Conservation (phyloP, 2,113 vertebrate species). For the Xenus cinereus region DNA sequence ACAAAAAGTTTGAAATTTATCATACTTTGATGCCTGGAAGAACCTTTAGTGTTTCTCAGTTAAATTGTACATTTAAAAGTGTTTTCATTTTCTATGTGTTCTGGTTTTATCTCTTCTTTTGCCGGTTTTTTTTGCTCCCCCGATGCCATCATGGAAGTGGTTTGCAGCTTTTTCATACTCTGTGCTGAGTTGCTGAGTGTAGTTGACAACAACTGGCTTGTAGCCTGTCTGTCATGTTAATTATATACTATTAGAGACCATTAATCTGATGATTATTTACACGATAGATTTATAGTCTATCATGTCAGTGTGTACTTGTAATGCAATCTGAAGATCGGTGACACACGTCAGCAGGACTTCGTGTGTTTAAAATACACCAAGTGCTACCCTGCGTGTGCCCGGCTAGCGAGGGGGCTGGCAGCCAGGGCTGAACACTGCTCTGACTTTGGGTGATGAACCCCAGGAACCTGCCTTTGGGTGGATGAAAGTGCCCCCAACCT, state of each 20-base stretch:
- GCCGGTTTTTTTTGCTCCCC: neutral
- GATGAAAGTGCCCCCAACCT: neutral
- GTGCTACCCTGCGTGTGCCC: neutral
- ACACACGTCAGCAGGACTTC: neutral
- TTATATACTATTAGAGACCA: slow-evolving; percentile 62
- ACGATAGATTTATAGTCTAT: slow-evolving; percentile 34
- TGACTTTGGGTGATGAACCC: neutral
- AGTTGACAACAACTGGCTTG: slow-evolving; percentile 33
- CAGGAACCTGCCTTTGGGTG: neutral
- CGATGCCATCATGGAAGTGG: neutral
- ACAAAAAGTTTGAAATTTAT: neutral
- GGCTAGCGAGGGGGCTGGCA: neutral
- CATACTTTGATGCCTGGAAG: neutral
- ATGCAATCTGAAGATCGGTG: neutral
- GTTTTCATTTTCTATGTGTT: neutral
- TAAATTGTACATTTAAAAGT: neutral
- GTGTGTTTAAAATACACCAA: neutral
- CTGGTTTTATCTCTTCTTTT: neutral
- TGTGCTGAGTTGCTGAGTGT: neutral
- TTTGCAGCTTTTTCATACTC: neutral
- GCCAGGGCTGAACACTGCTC: neutral
- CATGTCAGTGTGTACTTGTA: slow-evolving; percentile 22
- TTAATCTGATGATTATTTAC: slow-evolving; percentile 70
- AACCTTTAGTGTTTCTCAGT: neutral
- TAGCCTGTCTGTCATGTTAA: slow-evolving; percentile 66